Evolutionary conservation across 2,888 invertebrate genomes (phyloP), one percentile per base, ranked within the genome.

Genomic region (Argyresthia albistria): DNA sequence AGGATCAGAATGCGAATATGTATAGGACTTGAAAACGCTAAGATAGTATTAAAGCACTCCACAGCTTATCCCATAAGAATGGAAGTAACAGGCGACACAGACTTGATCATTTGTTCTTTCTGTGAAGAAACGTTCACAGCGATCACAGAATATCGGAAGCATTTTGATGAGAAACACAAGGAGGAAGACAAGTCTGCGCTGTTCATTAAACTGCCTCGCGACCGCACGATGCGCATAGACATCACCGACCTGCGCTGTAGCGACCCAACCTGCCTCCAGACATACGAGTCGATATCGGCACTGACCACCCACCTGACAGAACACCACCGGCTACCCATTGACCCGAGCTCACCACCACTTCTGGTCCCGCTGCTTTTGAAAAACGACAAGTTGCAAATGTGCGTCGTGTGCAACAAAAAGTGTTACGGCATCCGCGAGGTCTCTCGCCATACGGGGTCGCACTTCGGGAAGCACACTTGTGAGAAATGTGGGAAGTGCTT

Each of bases 401-500:
- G 54, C 12, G 43, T 35, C 10, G 12, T 39, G 1, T 54, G 54
- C 25, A 25, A 39, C 0, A 50, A 37, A 54, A 75, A 63, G 12
- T 69, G 76, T 1, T 78, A 83, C 0, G 76, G 80, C 0, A 60
- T 83, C 0, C 72, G 78, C 51, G 81, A 82, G 46, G 51, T 86
- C 4, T 83, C 82, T 48, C 56, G 81, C 12, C 86, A 86, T 56
- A 83, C 83, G 1, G 76, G 81, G 10, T 74, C 78, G 0, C 86
- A 86, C 53, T 86, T 83, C 48, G 54, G 79, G 4, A 78, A 75
- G 43, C 80, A 78, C 57, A 81, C 82, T 0, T 86, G 86, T 50
- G 78, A 84, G 46, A 78, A 77, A 0, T 86, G 86, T 57, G 86
- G 84, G 0, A 77, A 72, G 55, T 79, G 82, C 12, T 84, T 82